Conservation (phyloP, 2,113 vertebrate species). For the Passer domesticus region DNA sequence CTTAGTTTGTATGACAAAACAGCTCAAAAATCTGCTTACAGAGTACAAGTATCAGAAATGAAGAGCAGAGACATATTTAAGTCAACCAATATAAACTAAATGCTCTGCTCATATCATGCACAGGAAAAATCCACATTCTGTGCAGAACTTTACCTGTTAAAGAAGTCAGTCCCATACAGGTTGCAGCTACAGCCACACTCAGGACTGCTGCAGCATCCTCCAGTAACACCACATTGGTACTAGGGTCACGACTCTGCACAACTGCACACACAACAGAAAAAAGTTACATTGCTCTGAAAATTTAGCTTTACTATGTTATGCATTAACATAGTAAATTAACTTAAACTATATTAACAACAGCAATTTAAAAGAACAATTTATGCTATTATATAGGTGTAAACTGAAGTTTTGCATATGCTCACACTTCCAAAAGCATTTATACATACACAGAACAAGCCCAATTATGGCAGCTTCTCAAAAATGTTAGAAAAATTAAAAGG, state of each 20-base stretch:
- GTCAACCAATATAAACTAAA: background rate
- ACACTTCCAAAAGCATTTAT: background rate
- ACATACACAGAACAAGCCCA: background rate
- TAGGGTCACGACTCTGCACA: conserved; percentile 93
- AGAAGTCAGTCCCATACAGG: conserved; percentile 96
- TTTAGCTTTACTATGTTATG: background rate
- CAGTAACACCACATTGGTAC: conserved; percentile 94
- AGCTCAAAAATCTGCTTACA: background rate
- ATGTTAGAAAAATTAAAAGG: background rate
- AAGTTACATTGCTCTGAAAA: background rate
- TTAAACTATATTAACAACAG: background rate
- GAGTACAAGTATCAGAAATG: background rate
- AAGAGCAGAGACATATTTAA: background rate
- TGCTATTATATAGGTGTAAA: background rate
- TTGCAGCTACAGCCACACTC: conserved; percentile 87
- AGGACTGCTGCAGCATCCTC: conserved; percentile 95
- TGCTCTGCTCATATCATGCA: background rate
- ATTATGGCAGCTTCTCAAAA: background rate
- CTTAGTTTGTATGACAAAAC: background rate
- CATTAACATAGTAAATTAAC: background rate
- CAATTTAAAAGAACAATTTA: background rate
- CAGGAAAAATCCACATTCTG: background rate
- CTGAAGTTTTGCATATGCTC: background rate
- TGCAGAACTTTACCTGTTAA: conserved; percentile 85
- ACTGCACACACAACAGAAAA: conserved; percentile 72